These are phyloP conservation scores for Artemia franciscana DNA, from an alignment of 1,140 invertebrate species.

Conservation along the genomic window DNA sequence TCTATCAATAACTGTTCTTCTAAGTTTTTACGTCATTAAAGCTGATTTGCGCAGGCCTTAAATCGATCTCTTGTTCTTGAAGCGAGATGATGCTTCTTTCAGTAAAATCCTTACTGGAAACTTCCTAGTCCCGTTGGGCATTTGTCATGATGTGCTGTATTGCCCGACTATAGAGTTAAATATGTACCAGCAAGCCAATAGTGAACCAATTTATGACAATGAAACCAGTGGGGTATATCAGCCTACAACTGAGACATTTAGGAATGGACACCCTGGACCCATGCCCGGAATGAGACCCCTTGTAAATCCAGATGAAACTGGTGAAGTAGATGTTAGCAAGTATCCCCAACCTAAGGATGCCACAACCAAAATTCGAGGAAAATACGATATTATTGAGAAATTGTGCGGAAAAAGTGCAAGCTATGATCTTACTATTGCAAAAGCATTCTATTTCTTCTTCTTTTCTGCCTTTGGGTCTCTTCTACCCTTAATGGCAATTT, in stretches of 20 bases:
- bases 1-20: no score
- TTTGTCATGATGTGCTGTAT: no score
- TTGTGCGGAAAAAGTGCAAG: constrained; percentile 51
- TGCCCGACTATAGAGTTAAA: no score
- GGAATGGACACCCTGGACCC: not conserved
- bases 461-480: constrained; percentile 95
- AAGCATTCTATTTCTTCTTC: constrained; percentile 98
- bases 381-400: constrained; percentile 54
- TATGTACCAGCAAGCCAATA: no score
- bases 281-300: constrained; percentile 25
- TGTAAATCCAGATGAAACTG: constrained; percentile 43
- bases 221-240: not conserved
- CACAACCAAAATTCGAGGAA: constrained; percentile 64
- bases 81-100: no score
- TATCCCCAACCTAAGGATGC: constrained; percentile 59
- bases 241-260: not conserved
- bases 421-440: constrained; percentile 70
- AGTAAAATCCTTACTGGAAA: no score
- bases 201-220: no score
- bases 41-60: no score
- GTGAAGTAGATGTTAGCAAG: constrained; percentile 43
- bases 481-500: constrained; percentile 91
- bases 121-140: no score
- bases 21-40: no score
- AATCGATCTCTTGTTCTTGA: no score